Percentiles rank a stretch among this genome's conserved stretches.
These are phyloP conservation scores for Heliocidaris erythrogramma DNA, from an alignment of 35 echinoderm and acorn worm genomes.

Conservation along the genomic window DNA sequence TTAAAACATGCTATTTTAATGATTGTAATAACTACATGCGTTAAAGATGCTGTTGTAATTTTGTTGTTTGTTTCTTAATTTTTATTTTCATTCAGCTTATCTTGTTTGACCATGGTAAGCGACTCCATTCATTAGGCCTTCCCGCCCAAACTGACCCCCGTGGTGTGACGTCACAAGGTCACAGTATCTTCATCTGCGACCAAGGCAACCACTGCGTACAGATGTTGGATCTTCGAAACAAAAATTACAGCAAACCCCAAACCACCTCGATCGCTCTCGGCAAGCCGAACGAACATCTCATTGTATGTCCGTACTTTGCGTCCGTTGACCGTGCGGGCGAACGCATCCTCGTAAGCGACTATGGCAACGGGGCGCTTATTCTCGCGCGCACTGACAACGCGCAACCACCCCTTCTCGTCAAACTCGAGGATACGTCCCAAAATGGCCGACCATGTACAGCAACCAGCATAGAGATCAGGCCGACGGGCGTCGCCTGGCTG, in stretches of 20 bases:
- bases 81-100: neutral
- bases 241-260: neutral
- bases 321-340: neutral
- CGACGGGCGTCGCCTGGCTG: constrained; percentile 46
- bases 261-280: neutral
- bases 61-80: neutral
- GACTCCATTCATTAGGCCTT: neutral
- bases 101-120: neutral
- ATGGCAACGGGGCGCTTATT: constrained; percentile 9
- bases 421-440: neutral
- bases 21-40: neutral
- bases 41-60: neutral
- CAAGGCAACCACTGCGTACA: constrained; percentile 43
- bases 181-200: constrained; percentile 34
- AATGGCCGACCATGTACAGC: neutral
- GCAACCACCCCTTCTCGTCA: neutral
- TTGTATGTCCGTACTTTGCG: neutral
- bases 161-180: neutral
- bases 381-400: constrained; percentile 21
- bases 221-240: neutral
- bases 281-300: neutral
- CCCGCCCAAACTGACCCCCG: neutral
- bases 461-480: neutral
- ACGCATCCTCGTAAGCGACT: constrained; percentile 4
- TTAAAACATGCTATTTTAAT: neutral